Base-by-base conservation (phyloP, 1,140 invertebrate species). In the Acyrthosiphon pisum region DNA sequence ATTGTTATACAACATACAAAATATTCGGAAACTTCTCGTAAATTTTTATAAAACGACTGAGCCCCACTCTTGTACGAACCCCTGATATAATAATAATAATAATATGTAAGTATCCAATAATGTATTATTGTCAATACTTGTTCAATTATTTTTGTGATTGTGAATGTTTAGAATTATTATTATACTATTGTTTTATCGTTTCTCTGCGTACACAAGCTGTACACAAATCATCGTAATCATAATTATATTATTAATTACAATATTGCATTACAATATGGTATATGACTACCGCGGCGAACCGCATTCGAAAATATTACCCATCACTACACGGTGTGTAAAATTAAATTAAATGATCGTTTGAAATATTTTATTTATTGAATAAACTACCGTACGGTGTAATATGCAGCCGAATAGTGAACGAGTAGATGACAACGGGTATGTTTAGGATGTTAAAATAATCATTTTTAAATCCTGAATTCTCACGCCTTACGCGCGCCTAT, bases 1-100 rank as follows among this genome's bases (percentile, higher is more conserved):
- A 68, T n/a, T 68, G n/a, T n/a, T n/a, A 76, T 76, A 76, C 60
- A n/a, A 76, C 60, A n/a, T 9, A 76, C 60, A n/a, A 53, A 53
- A 53, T 44, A 44, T 90, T 76, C 56, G 56, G 41, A 76, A 81
- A 83, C 44, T 91, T 81, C 60, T 91, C 44, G 68, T 50, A 83
- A 91, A 91, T 83, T 91, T 91, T 91, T 91, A 48, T 91, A 91
- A 91, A 81, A 83, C 35, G 90, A 91, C 90, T 91, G 90, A 91
- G 60, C 90, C 90, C 68, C 56, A 90, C 37, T 68, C 53, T 68
- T 68, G 37, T 68, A 68, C 37, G 56, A 41, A 68, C 56, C 48
- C 88, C 53, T 89, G 56, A 48, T 53, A 22, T 76, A 76, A 22
- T 53, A 53, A 53, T 53, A 53, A 53, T 22, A 53, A 53, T 53